These are phyloP conservation scores for Torymus aiolomorphi DNA, from an alignment of 2,888 invertebrate species.

Conservation along the genomic window DNA sequence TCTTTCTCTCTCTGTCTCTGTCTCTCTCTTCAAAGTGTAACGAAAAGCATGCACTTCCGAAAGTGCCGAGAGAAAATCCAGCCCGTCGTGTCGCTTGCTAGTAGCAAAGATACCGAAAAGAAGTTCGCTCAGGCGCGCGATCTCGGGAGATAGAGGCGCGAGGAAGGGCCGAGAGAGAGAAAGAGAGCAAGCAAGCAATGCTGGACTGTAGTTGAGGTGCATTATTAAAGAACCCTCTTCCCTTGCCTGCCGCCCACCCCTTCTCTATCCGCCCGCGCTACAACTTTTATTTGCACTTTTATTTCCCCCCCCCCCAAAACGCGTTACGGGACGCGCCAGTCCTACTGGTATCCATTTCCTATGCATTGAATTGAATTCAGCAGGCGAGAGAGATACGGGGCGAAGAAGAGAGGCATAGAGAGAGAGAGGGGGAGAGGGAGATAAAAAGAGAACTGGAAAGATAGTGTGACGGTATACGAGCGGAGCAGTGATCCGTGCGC, in stretches of 20 bases:
- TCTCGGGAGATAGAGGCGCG: conserved; percentile 1
- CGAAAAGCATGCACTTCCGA: background rate
- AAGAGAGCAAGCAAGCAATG: conserved; percentile 22
- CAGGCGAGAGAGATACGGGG: conserved; percentile 46
- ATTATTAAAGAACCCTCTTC: conserved; percentile 65
- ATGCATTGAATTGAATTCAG: conserved; percentile 71
- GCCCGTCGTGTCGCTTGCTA: background rate
- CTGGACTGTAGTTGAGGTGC: conserved; percentile 65
- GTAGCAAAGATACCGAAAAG: no score
- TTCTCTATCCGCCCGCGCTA: conserved; percentile 57
- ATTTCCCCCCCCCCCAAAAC: conserved; percentile 51
- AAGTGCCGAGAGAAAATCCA: conserved; percentile 25
- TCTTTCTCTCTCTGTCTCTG: no score
- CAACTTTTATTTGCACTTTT: conserved; percentile 64
- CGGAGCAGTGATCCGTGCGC: conserved; percentile 23
- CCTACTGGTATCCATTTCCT: conserved; percentile 65
- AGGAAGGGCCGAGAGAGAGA: conserved; percentile 44
- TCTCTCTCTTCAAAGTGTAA: background rate
- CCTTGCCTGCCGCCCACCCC: conserved; percentile 53
- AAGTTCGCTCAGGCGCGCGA: background rate
- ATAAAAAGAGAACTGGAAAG: background rate
- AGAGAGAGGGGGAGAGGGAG: background rate
- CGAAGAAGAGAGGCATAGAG: conserved; percentile 15
- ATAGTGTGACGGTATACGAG: conserved; percentile 45
- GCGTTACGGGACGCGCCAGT: conserved; percentile 61